Base-by-base conservation (phyloP, 2,888 invertebrate species). In the Ennomos erosarius region DNA sequence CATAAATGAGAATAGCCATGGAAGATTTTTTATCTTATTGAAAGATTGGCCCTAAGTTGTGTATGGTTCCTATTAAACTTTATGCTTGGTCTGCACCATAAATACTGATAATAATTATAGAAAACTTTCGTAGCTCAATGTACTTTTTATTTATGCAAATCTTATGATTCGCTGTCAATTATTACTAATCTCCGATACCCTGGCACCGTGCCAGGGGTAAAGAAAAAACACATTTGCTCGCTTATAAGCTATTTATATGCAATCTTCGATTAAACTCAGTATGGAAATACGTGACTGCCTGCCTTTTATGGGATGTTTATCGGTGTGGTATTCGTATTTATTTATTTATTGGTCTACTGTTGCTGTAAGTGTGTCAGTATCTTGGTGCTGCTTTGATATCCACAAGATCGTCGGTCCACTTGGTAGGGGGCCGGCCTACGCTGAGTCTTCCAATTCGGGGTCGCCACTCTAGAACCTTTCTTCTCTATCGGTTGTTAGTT, bases 131-230 rank as follows among this genome's bases (percentile, higher is more conserved):
- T 34, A 39, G 6, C 5, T 60, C 58, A 2, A 26, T 44, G 51
- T 62, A 49, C 13, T 56, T 67, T 62, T 69, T 73, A 70, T 67
- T 67, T 67, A 67, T 68, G 68, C 65, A 65, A 73, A 73, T 70
- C 69, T 74, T 81, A 84, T 79, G 82, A 80, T 71, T 74, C 69
- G 76, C 75, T 81, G 82, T 80, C 84, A 78, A 80, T 81, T 74
- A 78, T 81, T 76, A 69, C 70, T 73, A 80, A 80, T 79, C 84
- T 74, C 73, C 75, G 73, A 78, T 74, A 74, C 65, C 56, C 68
- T 87, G 87, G 87, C 86, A 53, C 12, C n/a, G 36, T 6, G 83
- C 87, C 87, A 87, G 71, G 56, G 48, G 64, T 62, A 68, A 66
- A 73, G 75, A 75, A 77, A 78, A 77, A 74, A 75, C 75, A 72